Conservation (phyloP, 2,888 invertebrate species). For the Drosophila neonasuta region DNA sequence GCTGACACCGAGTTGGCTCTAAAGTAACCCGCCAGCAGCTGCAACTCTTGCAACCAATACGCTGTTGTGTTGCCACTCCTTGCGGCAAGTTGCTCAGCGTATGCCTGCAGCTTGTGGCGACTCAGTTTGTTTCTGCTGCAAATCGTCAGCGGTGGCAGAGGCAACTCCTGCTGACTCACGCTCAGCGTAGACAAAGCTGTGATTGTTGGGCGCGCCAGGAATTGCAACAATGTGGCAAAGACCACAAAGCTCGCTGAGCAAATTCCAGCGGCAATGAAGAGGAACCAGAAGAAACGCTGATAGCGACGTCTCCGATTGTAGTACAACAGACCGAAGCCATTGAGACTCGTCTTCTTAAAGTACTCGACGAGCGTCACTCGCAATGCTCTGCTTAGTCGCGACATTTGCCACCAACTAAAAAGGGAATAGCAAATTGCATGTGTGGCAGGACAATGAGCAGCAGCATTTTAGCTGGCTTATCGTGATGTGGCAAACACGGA, state of each 20-base stretch:
- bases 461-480: constrained; percentile 13
- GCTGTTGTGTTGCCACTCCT: constrained; percentile 4
- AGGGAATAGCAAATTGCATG: neutral
- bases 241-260: constrained; percentile 65
- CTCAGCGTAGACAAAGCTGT: constrained; percentile 51
- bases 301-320: constrained; percentile 68
- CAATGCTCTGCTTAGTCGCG: constrained; percentile 51
- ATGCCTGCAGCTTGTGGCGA: constrained; percentile 43
- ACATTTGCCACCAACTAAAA: constrained; percentile 42
- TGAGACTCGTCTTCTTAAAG: constrained; percentile 78
- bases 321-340: constrained; percentile 76
- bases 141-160: constrained; percentile 67
- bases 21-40: constrained; percentile 63
- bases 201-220: constrained; percentile 68
- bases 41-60: constrained; percentile 56
- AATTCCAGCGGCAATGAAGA: constrained; percentile 71
- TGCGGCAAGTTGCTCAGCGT: constrained; percentile 51
- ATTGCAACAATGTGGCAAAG: constrained; percentile 57
- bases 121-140: constrained; percentile 77
- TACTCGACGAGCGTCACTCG: constrained; percentile 73
- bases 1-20: constrained; percentile 30
- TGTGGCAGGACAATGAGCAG: neutral
- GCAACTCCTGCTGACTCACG: constrained; percentile 29
- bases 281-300: constrained; percentile 76
- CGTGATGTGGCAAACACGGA: constrained; percentile 27